A percentile compares a stretch with the other conserved stretches of the same genome.
phyloP scores from a whole-genome alignment of 37 sponge, comb jelly and placozoan genomes.

The Spongia lamella region DNA sequence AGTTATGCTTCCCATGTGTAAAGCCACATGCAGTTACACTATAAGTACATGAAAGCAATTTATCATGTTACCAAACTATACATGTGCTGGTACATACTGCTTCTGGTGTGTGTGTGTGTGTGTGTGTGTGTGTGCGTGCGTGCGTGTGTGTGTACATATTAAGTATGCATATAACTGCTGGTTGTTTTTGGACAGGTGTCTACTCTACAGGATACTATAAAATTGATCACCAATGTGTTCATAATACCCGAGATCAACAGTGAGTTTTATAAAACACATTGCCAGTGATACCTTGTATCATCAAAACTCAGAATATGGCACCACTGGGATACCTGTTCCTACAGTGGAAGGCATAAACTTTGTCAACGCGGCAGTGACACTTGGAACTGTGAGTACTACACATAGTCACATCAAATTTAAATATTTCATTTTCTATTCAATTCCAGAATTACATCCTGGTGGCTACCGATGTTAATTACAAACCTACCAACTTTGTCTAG shows the following conservation, averaged over 20 bases:
- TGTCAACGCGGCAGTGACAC: constrained; percentile 9
- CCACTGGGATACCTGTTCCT: constrained; percentile 19
- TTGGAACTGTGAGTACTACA: constrained; percentile 5
- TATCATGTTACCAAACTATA: no score
- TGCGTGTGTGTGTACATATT: not conserved
- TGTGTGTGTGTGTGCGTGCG: constrained; percentile 20
- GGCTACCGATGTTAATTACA: constrained; percentile 35
- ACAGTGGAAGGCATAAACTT: constrained; percentile 24
- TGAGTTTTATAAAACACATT: not conserved
- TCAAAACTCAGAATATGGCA: not conserved
- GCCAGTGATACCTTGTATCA: not conserved
- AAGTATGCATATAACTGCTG: not conserved
- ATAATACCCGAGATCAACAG: constrained; percentile 28
- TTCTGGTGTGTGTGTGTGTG: constrained; percentile 33
- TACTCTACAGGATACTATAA: not conserved
- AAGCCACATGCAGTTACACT: no score
- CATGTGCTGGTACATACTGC: no score
- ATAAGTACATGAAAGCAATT: no score
- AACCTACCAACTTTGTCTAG: not conserved
- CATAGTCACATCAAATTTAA: not conserved
- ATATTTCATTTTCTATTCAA: not conserved
- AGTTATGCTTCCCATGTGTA: no score
- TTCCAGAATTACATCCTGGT: constrained; percentile 17
- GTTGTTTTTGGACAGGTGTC: not conserved
- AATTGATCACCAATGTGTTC: not conserved